Evolutionary conservation across 1,140 invertebrate species (phyloP).

Genomic region (Cherax destructor): DNA sequence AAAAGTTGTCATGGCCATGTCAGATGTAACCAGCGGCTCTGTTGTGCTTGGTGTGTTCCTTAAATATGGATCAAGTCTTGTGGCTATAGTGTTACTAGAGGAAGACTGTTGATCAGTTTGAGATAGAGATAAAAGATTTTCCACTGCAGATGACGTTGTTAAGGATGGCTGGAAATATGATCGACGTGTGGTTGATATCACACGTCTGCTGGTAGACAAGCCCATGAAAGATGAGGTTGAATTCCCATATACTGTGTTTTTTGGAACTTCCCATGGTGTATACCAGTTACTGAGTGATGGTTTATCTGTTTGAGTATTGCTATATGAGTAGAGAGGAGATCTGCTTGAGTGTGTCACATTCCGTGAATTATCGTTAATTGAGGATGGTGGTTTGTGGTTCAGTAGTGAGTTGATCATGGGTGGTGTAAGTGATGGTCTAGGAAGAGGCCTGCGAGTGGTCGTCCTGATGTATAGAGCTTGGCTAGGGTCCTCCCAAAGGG

Average conservation of each 20-base stretch:
- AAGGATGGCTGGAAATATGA: not conserved
- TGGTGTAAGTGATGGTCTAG: not conserved
- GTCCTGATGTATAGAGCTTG: not conserved
- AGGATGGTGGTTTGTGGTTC: not conserved
- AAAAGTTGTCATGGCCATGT: not conserved
- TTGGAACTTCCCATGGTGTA: not conserved
- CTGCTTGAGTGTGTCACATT: not conserved
- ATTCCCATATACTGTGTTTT: not conserved
- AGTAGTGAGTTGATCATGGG: not conserved
- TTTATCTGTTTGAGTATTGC: not conserved
- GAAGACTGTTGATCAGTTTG: not conserved
- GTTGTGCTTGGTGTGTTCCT: no score
- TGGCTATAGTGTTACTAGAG: not conserved
- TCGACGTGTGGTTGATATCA: not conserved
- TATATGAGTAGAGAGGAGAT: not conserved
- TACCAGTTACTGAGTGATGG: not conserved
- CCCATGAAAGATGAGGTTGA: not conserved
- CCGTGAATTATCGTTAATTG: not conserved
- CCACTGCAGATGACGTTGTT: not conserved
- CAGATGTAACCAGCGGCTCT: no score
- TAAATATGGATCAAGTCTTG: not conserved
- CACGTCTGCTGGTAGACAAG: not conserved
- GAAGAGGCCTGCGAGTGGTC: not conserved
- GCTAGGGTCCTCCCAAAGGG: not conserved
- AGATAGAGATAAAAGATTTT: not conserved